phyloP scores from a whole-genome alignment of 1,140 invertebrate species.

The Cotesia chilonis region DNA sequence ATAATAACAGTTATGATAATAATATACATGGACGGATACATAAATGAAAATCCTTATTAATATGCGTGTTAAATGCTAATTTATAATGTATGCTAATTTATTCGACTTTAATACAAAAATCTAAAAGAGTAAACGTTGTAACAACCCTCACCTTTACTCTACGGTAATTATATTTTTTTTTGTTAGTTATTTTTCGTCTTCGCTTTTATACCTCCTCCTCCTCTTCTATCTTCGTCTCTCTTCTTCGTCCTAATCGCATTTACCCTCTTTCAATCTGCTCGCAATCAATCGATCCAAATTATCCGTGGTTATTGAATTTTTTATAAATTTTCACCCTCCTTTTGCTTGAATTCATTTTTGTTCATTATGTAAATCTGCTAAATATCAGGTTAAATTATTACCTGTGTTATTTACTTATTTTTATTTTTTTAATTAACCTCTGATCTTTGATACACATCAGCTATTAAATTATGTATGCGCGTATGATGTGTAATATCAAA shows the following conservation, averaged over 20 bases:
- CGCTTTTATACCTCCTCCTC: neutral
- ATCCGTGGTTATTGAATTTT: slow-evolving; percentile 22
- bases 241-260: slow-evolving; percentile 11
- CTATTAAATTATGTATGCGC: neutral
- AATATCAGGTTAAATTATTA: neutral
- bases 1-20: slow-evolving; percentile 19
- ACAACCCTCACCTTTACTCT: slow-evolving; percentile 11
- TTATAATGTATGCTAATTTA: slow-evolving; percentile 9
- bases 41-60: slow-evolving; percentile 15
- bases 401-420: neutral
- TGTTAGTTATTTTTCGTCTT: neutral
- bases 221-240: neutral
- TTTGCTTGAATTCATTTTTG: neutral
- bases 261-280: slow-evolving; percentile 1
- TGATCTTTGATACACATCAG: slow-evolving; percentile 17
- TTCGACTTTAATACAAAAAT: neutral
- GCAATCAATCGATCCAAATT: slow-evolving; percentile 20
- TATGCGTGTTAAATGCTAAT: slow-evolving; percentile 14
- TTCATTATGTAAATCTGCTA: slow-evolving; percentile 2
- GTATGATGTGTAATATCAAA: neutral
- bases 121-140: neutral
- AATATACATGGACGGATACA: slow-evolving; percentile 15
- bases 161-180: neutral
- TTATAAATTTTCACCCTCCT: slow-evolving; percentile 1
- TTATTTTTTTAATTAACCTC: slow-evolving; percentile 12